phyloP scores from a whole-genome alignment of 2,797 vertebrate genomes.

The Atherinosoma microstoma region DNA sequence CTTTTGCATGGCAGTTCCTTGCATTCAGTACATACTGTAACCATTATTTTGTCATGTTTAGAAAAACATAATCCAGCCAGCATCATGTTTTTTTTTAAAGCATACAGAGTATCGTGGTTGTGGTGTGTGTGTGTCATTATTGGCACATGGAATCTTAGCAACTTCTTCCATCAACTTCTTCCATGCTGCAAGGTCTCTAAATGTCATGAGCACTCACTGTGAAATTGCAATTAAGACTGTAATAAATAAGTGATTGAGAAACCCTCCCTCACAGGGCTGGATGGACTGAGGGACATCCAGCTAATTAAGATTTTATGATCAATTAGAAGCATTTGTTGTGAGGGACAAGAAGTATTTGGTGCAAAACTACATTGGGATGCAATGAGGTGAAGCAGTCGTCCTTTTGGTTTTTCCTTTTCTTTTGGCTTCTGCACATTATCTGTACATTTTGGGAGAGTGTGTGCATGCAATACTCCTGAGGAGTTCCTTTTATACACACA shows the following conservation, averaged over 20 bases:
- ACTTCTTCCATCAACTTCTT: slow-evolving; percentile 64
- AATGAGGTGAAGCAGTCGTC: slow-evolving; percentile 25
- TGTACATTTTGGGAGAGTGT: neutral
- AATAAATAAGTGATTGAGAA: slow-evolving; percentile 78
- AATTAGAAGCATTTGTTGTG: slow-evolving; percentile 57
- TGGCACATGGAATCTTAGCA: slow-evolving; percentile 12
- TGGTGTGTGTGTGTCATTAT: slow-evolving; percentile 14
- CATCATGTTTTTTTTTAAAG: no score
- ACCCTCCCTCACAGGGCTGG: slow-evolving; percentile 54
- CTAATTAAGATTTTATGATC: slow-evolving; percentile 83
- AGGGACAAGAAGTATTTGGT: slow-evolving; percentile 42
- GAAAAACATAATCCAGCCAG: neutral
- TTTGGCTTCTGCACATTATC: neutral
- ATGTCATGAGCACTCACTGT: slow-evolving; percentile 83
- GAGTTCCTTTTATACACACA: slow-evolving; percentile 1
- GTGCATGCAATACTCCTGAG: slow-evolving; percentile 1
- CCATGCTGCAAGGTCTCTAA: slow-evolving; percentile 80
- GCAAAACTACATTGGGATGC: slow-evolving; percentile 17
- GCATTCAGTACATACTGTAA: neutral
- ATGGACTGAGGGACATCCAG: slow-evolving; percentile 62
- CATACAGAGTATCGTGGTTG: no score
- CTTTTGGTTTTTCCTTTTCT: slow-evolving; percentile 12
- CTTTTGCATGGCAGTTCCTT: no score
- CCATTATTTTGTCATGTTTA: slow-evolving; percentile 4
- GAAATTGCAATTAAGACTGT: slow-evolving; percentile 83